Evolutionary conservation across 2,113 vertebrate species (phyloP).

Genomic region (Psittacula cyanocephala): DNA sequence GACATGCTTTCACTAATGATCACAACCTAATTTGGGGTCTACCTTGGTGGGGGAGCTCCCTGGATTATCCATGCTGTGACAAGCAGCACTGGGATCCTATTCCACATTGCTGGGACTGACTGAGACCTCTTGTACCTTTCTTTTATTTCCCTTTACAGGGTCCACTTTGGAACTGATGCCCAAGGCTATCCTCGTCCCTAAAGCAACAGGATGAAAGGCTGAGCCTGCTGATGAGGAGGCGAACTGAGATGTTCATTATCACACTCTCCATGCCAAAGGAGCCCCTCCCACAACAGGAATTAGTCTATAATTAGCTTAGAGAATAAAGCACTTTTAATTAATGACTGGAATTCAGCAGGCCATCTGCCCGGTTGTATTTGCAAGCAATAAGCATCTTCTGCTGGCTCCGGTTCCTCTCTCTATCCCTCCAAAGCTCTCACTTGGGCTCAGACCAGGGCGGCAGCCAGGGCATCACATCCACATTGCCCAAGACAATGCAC

Average conservation of each 20-base stretch:
- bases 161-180: not conserved
- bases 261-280: not conserved
- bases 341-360: constrained; percentile 28
- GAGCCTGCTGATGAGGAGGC: not conserved
- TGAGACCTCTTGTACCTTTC: not conserved
- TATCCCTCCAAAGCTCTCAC: not conserved
- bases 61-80: not conserved
- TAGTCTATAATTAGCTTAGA: constrained; percentile 44
- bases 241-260: not conserved
- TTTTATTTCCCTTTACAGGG: not conserved
- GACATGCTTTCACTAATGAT: not conserved
- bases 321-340: constrained; percentile 52
- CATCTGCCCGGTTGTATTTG: constrained; percentile 47
- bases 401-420: not conserved
- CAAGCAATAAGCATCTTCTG: constrained; percentile 13
- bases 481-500: not conserved
- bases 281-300: constrained; percentile 11
- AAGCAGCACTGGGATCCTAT: not conserved
- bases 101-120: not conserved
- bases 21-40: not conserved
- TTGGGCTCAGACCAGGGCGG: not conserved
- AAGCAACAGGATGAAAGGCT: not conserved
- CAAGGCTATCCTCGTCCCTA: not conserved
- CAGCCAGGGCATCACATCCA: not conserved
- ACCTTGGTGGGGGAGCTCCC: not conserved